Base-by-base conservation (phyloP, 2,888 invertebrate species). In the Bhutanitis thaidina region DNA sequence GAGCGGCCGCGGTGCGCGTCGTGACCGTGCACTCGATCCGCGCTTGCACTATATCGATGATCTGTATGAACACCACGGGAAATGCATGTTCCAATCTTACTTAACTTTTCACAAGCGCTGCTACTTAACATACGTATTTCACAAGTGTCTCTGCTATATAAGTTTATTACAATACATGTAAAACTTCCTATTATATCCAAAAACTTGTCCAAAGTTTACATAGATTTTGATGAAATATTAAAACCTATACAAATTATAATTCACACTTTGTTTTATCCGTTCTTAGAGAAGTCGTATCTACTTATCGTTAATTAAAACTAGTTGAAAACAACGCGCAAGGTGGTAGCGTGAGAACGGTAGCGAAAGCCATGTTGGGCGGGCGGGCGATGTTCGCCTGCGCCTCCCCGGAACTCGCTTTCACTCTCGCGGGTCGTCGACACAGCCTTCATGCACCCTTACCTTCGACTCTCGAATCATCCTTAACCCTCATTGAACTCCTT, bases 351-450 rank as follows among this genome's bases (percentile, higher is more conserved):
- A 85, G 80, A 77, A 76, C 74, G 80, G 82, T 74, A 86, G 89
- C 85, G 83, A 86, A 89, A 82, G 89, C 81, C 82, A 67, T 68
- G 74, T 73, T 70, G 80, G 84, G 80, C 74, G 81, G 82, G 80
- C 70, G 80, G 71, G 70, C 65, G 62, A 54, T 63, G 58, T 63
- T 62, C 62, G 69, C 59, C 66, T 62, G 58, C 61, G 72, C 80
- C 84, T 74, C 82, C 85, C 84, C 85, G 84, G 86, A 86, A 85
- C 79, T 74, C 70, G 82, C 83, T 84, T 86, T 84, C 86, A 85
- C 87, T 87, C 84, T 83, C 85, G 74, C 80, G 71, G 84, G 87
- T 88, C 88, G 82, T 72, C 86, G 88, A 86, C 88, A 80, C 76
- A 77, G 78, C 72, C 75, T 74, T 76, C 67, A 77, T 63, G 65